These are phyloP conservation scores for Fulmarus glacialis DNA, from an alignment of 2,113 vertebrate species.

Conservation along the genomic window DNA sequence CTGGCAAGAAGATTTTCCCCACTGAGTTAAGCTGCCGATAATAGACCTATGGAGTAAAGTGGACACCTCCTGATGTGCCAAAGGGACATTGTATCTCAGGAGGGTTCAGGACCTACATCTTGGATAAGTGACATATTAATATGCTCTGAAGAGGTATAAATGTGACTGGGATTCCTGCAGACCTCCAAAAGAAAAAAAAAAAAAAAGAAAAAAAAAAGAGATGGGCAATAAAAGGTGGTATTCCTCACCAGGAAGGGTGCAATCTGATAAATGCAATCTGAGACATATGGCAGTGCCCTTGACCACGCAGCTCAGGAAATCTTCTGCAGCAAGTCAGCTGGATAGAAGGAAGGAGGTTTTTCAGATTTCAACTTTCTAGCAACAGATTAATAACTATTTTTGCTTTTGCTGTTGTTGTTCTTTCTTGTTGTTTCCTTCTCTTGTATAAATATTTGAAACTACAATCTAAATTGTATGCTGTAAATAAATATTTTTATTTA, in stretches of 20 bases:
- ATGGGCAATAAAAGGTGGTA: neutral
- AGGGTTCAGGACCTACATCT: neutral
- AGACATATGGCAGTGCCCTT: neutral
- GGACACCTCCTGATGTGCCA: neutral
- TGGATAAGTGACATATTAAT: neutral
- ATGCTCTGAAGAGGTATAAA: neutral
- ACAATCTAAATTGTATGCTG: neutral
- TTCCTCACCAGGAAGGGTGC: neutral
- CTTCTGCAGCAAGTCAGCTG: neutral
- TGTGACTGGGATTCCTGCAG: neutral
- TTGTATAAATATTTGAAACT: neutral
- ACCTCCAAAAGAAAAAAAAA: neutral
- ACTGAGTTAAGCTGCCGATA: neutral
- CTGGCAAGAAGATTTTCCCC: neutral
- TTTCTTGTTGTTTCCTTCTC: neutral
- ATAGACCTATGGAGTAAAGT: neutral
- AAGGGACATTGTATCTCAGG: neutral
- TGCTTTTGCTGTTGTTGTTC: neutral
- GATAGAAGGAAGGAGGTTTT: neutral
- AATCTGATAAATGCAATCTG: neutral
- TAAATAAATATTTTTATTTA: neutral
- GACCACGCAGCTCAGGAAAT: neutral
- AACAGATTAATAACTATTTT: neutral
- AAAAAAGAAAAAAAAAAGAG: too few relatives aligned
- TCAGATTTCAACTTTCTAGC: neutral